Base-by-base conservation (phyloP, 2,888 invertebrate species). In the Nasonovia ribisnigri region DNA sequence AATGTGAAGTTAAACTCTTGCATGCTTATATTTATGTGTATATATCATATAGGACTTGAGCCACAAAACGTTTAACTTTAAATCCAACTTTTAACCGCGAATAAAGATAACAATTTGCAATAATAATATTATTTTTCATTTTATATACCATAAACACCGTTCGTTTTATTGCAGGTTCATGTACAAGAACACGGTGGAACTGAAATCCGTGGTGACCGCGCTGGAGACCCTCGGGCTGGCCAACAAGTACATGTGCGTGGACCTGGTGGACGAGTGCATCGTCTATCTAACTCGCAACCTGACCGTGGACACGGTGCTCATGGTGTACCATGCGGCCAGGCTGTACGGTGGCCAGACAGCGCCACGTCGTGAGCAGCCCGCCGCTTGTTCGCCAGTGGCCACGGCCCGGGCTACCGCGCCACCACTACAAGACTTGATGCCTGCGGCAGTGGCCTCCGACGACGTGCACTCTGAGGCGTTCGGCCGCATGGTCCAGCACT, bases 211-310 rank as follows among this genome's bases (percentile, higher is more conserved):
- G 24, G 96, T 96, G 29, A 97, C 97, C 1, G 97, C 97, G 13
- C 96, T 98, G 48, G 96, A 97, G 84, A 97, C 98, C 0, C 96
- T 98, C 51, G 97, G 97, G 95, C 97, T 97, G 3, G 97, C 98
- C 46, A 97, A 97, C 95, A 97, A 97, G 95, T 97, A 98, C 95
- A 96, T 97, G 88, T 97, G 98, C 95, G 96, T 97, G 13, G 97
- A 97, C 43, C 96, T 98, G 91, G 97, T 97, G 4, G 96, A 97
- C 94, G 96, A 97, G 94, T 98, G 98, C 95, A 97, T 97, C 48
- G 96, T 96, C 57, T 97, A 97, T 93, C 96, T 98, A 84, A 97
- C 97, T 95, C 96, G 96, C 94, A 97, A 97, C 95, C 95, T 98
- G 57, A 96, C 96, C 94, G 96, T 96, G 8, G 96, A 96, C 42